Percentiles rank a stretch among this genome's conserved stretches.
Conservation (phyloP, 2,797 vertebrate species). For the Dendrocincla tyrannina region DNA sequence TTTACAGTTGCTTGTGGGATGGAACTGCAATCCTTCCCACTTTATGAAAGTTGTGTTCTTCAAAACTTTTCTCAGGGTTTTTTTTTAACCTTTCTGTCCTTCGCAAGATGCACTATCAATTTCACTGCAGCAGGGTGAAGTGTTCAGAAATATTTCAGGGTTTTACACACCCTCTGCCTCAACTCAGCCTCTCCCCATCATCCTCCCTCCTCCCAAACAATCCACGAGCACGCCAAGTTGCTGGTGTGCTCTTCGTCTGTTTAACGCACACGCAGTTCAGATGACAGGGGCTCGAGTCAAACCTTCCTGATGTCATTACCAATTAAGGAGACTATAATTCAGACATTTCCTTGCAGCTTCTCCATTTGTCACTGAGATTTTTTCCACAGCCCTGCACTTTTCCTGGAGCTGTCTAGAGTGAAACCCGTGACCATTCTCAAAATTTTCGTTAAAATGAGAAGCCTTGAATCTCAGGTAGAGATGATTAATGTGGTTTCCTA, state of each 20-base stretch:
- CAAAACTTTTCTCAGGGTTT: neutral
- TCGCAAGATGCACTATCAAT: neutral
- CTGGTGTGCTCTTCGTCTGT: neutral
- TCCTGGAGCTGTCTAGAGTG: neutral
- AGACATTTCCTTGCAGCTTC: neutral
- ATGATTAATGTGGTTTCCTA: neutral
- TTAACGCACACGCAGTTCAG: neutral
- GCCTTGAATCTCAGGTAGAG: neutral
- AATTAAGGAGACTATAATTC: conserved; percentile 1
- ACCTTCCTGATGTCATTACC: neutral
- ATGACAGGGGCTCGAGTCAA: neutral
- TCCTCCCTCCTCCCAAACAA: neutral
- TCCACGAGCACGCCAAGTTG: neutral
- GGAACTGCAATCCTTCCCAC: neutral
- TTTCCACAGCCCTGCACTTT: neutral
- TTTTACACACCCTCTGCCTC: neutral
- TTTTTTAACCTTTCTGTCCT: neutral
- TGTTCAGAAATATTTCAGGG: neutral
- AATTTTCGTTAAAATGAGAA: neutral
- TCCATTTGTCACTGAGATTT: neutral
- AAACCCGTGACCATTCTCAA: neutral
- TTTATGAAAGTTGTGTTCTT: neutral
- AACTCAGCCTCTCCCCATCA: neutral
- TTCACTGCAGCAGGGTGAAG: neutral
- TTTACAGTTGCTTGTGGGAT: neutral